These are phyloP conservation scores for Pipistrellus nathusii DNA, from an alignment of 2,797 vertebrate species.

Conservation along the genomic window DNA sequence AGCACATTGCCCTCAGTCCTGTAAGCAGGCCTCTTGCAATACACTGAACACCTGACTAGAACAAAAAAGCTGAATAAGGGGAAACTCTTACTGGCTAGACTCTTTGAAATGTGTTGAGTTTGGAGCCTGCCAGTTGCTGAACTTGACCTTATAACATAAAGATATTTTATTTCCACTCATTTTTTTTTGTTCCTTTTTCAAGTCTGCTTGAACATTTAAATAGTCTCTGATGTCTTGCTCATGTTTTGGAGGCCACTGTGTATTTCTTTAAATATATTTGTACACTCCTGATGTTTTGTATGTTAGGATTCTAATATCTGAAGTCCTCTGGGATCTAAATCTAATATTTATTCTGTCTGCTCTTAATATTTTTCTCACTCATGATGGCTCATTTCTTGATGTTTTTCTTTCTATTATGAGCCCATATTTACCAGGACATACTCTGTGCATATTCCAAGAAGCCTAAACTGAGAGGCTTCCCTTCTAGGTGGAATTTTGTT, in stretches of 20 bases:
- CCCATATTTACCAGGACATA: not conserved
- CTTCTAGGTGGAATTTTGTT: not conserved
- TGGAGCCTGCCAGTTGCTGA: not conserved
- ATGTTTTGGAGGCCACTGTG: not conserved
- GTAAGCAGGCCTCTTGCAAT: not conserved
- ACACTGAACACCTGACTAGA: not conserved
- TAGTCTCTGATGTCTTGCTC: not conserved
- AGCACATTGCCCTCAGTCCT: not conserved
- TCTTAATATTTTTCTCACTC: not conserved
- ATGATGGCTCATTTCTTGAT: not conserved
- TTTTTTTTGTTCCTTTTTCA: not conserved
- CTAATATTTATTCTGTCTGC: not conserved
- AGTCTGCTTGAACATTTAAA: not conserved
- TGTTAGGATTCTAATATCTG: slow-evolving; percentile 14
- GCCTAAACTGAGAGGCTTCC: not conserved
- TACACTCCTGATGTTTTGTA: not conserved
- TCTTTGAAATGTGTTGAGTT: not conserved
- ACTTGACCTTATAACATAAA: not conserved
- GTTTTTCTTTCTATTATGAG: not conserved
- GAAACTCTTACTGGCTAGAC: not conserved
- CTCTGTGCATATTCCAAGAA: not conserved
- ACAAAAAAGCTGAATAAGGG: not conserved
- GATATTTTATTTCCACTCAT: not conserved
- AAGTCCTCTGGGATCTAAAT: not conserved
- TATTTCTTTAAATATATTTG: not conserved